phyloP scores from a whole-genome alignment of 2,797 vertebrate genomes.

The Propithecus perrieri region DNA sequence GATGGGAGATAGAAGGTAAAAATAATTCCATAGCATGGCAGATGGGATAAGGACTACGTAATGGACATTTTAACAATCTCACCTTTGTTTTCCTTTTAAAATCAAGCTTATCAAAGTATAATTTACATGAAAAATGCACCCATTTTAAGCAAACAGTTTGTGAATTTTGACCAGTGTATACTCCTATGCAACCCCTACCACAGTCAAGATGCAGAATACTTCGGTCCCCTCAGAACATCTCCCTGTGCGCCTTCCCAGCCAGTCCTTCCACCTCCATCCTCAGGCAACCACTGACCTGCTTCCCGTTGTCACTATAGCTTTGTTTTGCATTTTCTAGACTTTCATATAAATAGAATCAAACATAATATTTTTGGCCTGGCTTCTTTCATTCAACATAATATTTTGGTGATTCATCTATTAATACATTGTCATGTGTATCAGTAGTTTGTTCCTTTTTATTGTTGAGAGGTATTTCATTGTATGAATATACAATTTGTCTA shows the following conservation, averaged over 20 bases:
- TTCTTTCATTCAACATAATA: background rate
- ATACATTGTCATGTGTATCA: too few species aligned
- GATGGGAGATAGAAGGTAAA: background rate
- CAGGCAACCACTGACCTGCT: background rate
- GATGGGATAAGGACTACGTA: background rate
- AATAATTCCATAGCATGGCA: background rate
- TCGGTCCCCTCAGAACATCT: background rate
- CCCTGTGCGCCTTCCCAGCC: background rate
- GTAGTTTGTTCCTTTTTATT: background rate
- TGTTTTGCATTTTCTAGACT: background rate
- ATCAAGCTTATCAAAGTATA: background rate
- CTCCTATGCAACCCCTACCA: background rate
- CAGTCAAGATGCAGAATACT: background rate
- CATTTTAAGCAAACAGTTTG: background rate
- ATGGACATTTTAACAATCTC: background rate
- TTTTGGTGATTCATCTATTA: background rate
- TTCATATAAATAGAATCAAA: background rate
- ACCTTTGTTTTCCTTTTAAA: background rate
- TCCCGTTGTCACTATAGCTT: background rate
- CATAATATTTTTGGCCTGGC: background rate
- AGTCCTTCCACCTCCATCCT: background rate
- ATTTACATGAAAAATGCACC: background rate
- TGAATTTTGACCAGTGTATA: background rate
- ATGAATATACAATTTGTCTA: background rate
- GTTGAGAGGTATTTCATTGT: background rate